Evolutionary conservation across 2,113 vertebrate genomes (phyloP).

Genomic region (Girardinichthys multiradiatus): DNA sequence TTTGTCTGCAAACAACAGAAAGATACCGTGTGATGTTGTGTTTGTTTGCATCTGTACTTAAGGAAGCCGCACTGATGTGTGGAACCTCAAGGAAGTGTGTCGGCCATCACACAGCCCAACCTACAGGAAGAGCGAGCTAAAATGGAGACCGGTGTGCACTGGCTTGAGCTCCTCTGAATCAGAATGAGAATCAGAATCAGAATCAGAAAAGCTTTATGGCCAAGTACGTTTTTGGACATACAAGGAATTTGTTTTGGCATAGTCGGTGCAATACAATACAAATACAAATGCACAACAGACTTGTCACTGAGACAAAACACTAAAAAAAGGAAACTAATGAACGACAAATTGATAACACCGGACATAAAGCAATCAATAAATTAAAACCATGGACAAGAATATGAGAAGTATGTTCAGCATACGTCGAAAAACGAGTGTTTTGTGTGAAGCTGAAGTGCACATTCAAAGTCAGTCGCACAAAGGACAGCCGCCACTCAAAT

Average conservation of each 20-base stretch:
- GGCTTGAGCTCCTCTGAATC: conserved; percentile 17
- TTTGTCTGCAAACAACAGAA: too few species aligned
- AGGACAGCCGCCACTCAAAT: conserved; percentile 59
- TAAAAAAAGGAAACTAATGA: background rate
- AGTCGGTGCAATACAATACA: too few species aligned
- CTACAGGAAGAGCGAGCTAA: conserved; percentile 57
- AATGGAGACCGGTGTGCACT: conserved; percentile 61
- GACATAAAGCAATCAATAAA: conserved; percentile 62
- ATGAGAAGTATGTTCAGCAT: conserved; percentile 40
- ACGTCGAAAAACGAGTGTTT: conserved; percentile 27
- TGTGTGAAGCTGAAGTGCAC: conserved; percentile 48
- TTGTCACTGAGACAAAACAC: background rate
- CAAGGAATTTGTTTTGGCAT: too few species aligned
- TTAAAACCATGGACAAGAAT: conserved; percentile 43
- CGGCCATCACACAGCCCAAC: conserved; percentile 68
- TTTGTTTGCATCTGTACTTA: conserved; percentile 11
- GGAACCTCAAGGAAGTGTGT: conserved; percentile 48
- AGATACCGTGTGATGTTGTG: background rate
- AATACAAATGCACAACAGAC: conserved; percentile 40
- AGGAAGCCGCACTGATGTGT: conserved; percentile 9
- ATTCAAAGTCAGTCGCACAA: conserved; percentile 55
- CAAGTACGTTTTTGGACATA: too few species aligned
- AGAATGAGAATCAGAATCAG: too few species aligned
- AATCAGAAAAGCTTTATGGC: too few species aligned
- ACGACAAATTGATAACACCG: conserved; percentile 55